Base-by-base conservation (phyloP, 2,113 vertebrate genomes). In the Tragelaphus buxtoni region DNA sequence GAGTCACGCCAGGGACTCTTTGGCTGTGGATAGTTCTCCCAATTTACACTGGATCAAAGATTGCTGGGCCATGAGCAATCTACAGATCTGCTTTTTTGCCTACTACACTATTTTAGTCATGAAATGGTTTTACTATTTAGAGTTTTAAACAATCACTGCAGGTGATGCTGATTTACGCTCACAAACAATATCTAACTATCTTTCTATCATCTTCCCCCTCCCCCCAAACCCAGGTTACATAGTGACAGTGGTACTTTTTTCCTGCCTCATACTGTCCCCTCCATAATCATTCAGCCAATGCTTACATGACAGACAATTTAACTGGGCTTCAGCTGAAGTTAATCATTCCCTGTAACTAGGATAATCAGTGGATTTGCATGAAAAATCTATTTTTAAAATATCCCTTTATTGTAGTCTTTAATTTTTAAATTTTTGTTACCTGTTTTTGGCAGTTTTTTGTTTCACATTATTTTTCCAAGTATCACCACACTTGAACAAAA, bases 1-100 rank as follows among this genome's bases (percentile, higher is more conserved):
- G 26, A 98, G 79, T 97, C 98, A 96, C 97, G 94, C 94, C 93
- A 97, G 97, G 98, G 90, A 89, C 84, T 97, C 94, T 95, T 98
- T 96, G 93, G 89, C 97, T 95, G 56, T 93, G 90, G 96, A 55
- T 96, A 39, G 58, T 60, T 82, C 85, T 95, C 79, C 17, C 28
- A 42, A 2, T 84, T 91, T 91, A 72, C 3, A 32, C 80, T 30
- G 16, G 72, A 86, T 95, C 93, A 96, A 91, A 91, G 87, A 61
- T 56, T 39, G 35, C 65, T 63, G 49, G 87, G 69, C 55, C 77
- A 22, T 2, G 26, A 96, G 69, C n/a, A 47, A 72, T 49, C 81
- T 80, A 63, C 28, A 47, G 24, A 42, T 55, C 39, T 61, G 80
- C 3, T 26, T 58, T 65, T 89, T 65, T 83, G 26, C 7, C 16